A percentile compares a stretch with the other conserved stretches of the same genome.
phyloP scores from a whole-genome alignment of 2,797 vertebrate genomes.

The Propithecus perrieri region DNA sequence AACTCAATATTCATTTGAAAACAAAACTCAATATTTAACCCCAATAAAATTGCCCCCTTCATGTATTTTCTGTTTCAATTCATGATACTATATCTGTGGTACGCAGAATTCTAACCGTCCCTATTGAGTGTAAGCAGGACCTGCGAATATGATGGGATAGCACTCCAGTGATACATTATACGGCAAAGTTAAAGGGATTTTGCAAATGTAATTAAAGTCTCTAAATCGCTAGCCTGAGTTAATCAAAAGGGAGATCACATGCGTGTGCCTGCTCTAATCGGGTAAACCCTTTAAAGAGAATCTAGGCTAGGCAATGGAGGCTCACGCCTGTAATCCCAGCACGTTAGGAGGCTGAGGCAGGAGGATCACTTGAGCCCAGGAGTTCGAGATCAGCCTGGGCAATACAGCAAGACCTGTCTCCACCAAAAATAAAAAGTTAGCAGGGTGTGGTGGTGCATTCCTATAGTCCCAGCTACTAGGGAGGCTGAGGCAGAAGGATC shows the following conservation, averaged over 20 bases:
- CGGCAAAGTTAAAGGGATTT: not conserved
- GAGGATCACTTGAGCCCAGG: not conserved
- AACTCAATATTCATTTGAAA: not conserved
- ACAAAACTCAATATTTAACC: not conserved
- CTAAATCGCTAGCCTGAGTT: not conserved
- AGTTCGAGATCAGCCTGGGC: not conserved
- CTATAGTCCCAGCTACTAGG: not conserved
- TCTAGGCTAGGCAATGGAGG: not conserved
- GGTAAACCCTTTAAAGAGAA: not conserved
- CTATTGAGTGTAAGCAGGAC: not conserved
- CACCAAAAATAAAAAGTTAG: not conserved
- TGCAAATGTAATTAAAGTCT: not conserved
- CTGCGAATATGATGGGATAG: not conserved
- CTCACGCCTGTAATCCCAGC: not conserved
- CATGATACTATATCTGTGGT: not conserved
- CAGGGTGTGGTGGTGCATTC: too few relatives aligned
- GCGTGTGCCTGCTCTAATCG: not conserved
- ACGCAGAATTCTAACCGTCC: not conserved
- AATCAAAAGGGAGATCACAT: not conserved
- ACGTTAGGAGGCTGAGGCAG: not conserved
- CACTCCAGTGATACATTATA: not conserved
- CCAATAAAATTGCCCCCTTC: not conserved
- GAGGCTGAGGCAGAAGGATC: not conserved
- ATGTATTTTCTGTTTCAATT: not conserved
- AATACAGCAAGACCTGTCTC: not conserved